These are phyloP conservation scores for Aphis gossypii DNA, from an alignment of 1,140 invertebrate genomes.

Conservation along the genomic window DNA sequence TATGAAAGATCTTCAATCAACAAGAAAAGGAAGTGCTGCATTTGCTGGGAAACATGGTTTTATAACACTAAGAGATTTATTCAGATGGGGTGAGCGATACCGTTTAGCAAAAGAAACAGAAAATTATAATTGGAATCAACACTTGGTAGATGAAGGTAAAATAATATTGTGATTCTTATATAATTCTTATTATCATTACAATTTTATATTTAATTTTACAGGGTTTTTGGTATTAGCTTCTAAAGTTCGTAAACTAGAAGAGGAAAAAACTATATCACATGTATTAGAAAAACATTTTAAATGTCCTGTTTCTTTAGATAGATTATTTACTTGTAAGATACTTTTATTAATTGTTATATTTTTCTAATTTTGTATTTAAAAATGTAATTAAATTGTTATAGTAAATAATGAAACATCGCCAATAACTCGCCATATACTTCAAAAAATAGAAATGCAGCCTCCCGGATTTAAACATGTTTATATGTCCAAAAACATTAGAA, in stretches of 20 bases:
- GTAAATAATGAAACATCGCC: slow-evolving; percentile 70
- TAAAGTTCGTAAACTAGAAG: slow-evolving; percentile 86
- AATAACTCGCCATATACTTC: slow-evolving; percentile 77
- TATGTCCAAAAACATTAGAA: slow-evolving; percentile 91
- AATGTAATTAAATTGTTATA: slow-evolving; percentile 32
- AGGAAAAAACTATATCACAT: slow-evolving; percentile 76
- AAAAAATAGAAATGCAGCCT: slow-evolving; percentile 69
- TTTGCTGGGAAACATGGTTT: slow-evolving; percentile 95
- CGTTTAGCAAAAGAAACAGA: slow-evolving; percentile 73
- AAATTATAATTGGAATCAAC: slow-evolving; percentile 95
- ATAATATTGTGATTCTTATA: neutral
- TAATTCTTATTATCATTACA: neutral
- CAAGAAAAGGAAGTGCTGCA: slow-evolving; percentile 81
- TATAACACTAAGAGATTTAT: slow-evolving; percentile 94
- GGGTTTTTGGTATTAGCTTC: slow-evolving; percentile 92
- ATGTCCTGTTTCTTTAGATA: slow-evolving; percentile 75
- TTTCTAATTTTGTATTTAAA: slow-evolving; percentile 17
- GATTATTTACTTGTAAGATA: slow-evolving; percentile 75
- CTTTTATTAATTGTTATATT: neutral
- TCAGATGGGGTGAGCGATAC: slow-evolving; percentile 97
- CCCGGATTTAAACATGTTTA: slow-evolving; percentile 81
- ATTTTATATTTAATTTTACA: slow-evolving; percentile 61
- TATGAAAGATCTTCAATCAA: slow-evolving; percentile 86
- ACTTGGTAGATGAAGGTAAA: slow-evolving; percentile 90
- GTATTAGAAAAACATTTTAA: slow-evolving; percentile 88